A percentile compares a stretch with the other conserved stretches of the same genome.
These are phyloP conservation scores for Heliconius charithonia DNA, from an alignment of 2,888 invertebrate species.

Conservation along the genomic window DNA sequence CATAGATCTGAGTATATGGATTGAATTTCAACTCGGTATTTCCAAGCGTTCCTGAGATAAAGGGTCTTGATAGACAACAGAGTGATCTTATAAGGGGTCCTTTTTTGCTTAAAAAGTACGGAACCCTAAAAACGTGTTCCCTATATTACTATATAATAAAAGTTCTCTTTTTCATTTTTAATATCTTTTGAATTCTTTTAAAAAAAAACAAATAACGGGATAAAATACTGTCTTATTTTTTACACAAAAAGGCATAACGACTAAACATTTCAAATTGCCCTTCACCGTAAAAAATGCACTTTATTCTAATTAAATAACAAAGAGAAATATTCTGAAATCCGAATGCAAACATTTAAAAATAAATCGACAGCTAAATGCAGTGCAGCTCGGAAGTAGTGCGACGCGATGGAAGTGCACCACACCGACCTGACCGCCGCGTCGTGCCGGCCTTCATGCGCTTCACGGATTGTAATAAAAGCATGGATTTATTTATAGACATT, in stretches of 20 bases:
- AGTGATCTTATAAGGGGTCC: too few species aligned
- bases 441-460: background rate
- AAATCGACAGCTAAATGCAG: conserved; percentile 18
- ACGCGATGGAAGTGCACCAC: conserved; percentile 15
- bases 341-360: background rate
- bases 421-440: conserved; percentile 16
- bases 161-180: background rate
- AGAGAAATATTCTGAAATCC: background rate
- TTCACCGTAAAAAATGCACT: background rate
- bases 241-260: background rate
- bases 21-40: too few species aligned
- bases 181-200: background rate
- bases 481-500: background rate
- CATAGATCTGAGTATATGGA: too few species aligned
- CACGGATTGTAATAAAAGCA: background rate
- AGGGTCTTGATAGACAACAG: too few species aligned
- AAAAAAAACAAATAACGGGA: background rate
- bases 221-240: background rate
- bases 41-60: too few species aligned
- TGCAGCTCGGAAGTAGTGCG: conserved; percentile 16
- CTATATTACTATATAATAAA: background rate
- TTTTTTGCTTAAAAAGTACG: too few species aligned
- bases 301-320: background rate
- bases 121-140: background rate
- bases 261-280: background rate